Evolutionary conservation across 2,113 vertebrate genomes (phyloP).

Genomic region (Ammospiza nelsoni): DNA sequence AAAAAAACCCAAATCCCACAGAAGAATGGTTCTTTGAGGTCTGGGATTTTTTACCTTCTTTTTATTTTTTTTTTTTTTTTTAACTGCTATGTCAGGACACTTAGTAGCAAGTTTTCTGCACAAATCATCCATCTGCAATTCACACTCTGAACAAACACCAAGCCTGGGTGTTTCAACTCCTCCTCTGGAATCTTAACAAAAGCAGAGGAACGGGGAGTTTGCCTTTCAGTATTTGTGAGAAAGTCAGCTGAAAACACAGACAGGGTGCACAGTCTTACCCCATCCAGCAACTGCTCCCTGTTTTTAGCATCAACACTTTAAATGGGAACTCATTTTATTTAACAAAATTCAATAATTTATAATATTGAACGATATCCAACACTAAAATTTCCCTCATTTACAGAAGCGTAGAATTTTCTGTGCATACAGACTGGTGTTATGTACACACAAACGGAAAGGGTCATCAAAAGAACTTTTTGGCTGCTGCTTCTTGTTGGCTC

Average conservation of each 20-base stretch:
- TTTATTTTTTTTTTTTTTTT: not conserved
- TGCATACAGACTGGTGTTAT: constrained; percentile 58
- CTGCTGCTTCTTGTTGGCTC: constrained; percentile 97
- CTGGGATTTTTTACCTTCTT: not conserved
- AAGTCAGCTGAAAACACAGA: constrained; percentile 20
- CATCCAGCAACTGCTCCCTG: not conserved
- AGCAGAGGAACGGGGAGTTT: not conserved
- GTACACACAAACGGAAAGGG: constrained; percentile 30
- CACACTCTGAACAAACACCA: not conserved
- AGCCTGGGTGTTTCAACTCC: not conserved
- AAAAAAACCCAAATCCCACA: not conserved
- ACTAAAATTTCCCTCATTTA: constrained; percentile 77
- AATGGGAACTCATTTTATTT: constrained; percentile 44
- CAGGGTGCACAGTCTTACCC: constrained; percentile 8
- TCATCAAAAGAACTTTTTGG: constrained; percentile 99
- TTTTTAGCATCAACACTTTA: constrained; percentile 39
- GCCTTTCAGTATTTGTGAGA: not conserved
- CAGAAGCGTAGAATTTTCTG: constrained; percentile 60
- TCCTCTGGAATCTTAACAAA: not conserved
- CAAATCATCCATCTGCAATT: not conserved
- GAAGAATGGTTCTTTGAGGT: not conserved
- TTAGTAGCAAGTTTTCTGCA: not conserved
- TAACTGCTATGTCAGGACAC: not conserved
- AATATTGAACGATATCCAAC: constrained; percentile 65
- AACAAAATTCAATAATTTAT: constrained; percentile 78